Evolutionary conservation across 23 tunicate genomes (phyloP).

Genomic region (Ciona savignyi): DNA sequence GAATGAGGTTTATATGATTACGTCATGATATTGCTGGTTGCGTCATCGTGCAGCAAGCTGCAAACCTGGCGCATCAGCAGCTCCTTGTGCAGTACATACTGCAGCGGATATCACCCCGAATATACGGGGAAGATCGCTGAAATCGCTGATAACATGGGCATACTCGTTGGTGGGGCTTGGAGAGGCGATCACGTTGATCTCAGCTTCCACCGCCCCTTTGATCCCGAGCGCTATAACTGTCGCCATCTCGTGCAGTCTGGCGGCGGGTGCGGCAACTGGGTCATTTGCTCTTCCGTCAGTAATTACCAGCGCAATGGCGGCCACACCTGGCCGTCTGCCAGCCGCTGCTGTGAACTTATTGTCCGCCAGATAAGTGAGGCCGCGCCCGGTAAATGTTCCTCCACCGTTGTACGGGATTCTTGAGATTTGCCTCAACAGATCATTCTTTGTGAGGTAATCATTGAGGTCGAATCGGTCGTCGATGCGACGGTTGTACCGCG

Average conservation of each 20-base stretch:
- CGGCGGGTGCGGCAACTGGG: background rate
- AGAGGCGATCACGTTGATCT: constrained; percentile 34
- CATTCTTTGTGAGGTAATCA: background rate
- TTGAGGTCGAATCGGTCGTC: constrained; percentile 6
- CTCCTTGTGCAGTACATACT: background rate
- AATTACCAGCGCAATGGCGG: constrained; percentile 42
- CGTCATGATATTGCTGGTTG: background rate
- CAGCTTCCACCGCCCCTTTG: constrained; percentile 13
- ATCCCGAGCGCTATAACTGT: constrained; percentile 41
- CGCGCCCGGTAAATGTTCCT: constrained; percentile 76
- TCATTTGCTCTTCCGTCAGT: constrained; percentile 75
- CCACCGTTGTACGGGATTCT: constrained; percentile 44
- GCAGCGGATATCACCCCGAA: background rate
- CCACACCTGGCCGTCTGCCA: constrained; percentile 63
- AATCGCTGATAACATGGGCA: background rate
- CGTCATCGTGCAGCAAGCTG: background rate
- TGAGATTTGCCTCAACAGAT: background rate
- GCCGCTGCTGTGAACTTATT: constrained; percentile 19
- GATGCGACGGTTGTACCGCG: constrained; percentile 22
- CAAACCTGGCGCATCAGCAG: background rate
- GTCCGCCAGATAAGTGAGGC: constrained; percentile 27
- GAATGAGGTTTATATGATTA: too few species aligned
- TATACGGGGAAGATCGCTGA: background rate
- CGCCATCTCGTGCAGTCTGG: constrained; percentile 13
- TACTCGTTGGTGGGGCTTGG: background rate